These are phyloP conservation scores for Oostethus manadensis DNA, from an alignment of 2,113 vertebrate genomes.

Conservation along the genomic window DNA sequence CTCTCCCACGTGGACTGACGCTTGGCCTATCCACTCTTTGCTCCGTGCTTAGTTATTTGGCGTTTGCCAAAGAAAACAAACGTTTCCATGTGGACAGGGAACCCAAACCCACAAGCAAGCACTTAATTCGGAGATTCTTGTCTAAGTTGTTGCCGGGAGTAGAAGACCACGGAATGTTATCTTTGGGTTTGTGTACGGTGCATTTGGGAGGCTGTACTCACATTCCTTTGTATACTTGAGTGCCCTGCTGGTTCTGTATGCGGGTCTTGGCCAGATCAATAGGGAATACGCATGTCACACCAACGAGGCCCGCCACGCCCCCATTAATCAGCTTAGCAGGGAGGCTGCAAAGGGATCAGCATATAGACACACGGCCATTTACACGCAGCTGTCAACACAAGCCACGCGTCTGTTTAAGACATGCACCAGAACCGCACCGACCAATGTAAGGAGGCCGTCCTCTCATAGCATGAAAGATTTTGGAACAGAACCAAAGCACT, in stretches of 20 bases:
- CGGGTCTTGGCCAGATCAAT: conserved; percentile 89
- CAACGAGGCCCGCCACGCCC: conserved; percentile 84
- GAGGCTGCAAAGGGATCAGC: conserved; percentile 67
- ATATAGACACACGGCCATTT: conserved; percentile 32
- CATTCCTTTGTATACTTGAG: conserved; percentile 80
- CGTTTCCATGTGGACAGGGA: too few species aligned
- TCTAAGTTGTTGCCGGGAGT: not conserved
- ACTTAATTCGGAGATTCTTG: too few species aligned
- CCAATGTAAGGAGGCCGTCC: not conserved
- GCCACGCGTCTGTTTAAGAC: conserved; percentile 2
- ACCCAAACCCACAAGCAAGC: too few species aligned
- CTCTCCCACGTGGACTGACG: too few species aligned
- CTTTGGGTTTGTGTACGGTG: not conserved
- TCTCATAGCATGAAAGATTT: not conserved
- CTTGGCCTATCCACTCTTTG: too few species aligned
- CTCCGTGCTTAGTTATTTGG: too few species aligned
- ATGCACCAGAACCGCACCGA: not conserved
- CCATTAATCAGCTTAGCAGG: conserved; percentile 86
- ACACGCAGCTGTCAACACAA: conserved; percentile 7
- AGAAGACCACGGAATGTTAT: not conserved
- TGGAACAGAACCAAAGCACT: conserved; percentile 8
- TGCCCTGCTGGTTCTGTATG: conserved; percentile 85
- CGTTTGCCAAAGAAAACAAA: too few species aligned
- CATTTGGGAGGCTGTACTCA: conserved; percentile 62
- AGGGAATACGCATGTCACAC: conserved; percentile 88